phyloP scores from a whole-genome alignment of 2,113 vertebrate species.

The Ploceus nigricollis region DNA sequence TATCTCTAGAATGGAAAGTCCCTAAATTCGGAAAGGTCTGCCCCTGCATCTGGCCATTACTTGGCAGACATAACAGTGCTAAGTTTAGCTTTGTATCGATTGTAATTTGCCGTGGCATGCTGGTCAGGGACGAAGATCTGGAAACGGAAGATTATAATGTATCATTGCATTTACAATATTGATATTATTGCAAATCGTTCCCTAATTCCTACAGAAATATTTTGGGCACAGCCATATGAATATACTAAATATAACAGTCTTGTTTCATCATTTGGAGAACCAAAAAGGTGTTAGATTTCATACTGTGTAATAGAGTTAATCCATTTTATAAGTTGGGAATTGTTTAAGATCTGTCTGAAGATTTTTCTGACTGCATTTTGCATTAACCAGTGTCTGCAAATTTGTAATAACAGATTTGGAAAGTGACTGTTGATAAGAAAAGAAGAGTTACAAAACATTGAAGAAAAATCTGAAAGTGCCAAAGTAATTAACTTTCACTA shows the following conservation, averaged over 20 bases:
- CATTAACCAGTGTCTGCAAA: background rate
- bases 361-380: slow-evolving; percentile 1
- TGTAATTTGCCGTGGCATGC: slow-evolving; percentile 37
- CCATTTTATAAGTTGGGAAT: background rate
- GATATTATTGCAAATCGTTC: slow-evolving; percentile 45
- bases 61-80: slow-evolving; percentile 43
- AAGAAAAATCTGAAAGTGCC: background rate
- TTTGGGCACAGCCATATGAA: slow-evolving; percentile 13
- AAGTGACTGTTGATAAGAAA: background rate
- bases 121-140: slow-evolving; percentile 2
- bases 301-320: background rate
- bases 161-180: slow-evolving; percentile 55
- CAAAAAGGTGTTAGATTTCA: background rate
- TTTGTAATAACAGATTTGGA: background rate
- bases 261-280: background rate
- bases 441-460: background rate
- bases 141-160: slow-evolving; percentile 50
- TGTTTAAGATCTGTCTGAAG: background rate
- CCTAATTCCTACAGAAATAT: slow-evolving; percentile 43
- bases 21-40: slow-evolving; percentile 19
- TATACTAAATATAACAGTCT: slow-evolving; percentile 14
- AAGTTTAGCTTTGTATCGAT: slow-evolving; percentile 56
- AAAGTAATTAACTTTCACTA: background rate
- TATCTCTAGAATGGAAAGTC: background rate
- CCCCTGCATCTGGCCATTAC: background rate